phyloP scores from a whole-genome alignment of 2,888 invertebrate genomes.

The Perizoma flavofasciatum region DNA sequence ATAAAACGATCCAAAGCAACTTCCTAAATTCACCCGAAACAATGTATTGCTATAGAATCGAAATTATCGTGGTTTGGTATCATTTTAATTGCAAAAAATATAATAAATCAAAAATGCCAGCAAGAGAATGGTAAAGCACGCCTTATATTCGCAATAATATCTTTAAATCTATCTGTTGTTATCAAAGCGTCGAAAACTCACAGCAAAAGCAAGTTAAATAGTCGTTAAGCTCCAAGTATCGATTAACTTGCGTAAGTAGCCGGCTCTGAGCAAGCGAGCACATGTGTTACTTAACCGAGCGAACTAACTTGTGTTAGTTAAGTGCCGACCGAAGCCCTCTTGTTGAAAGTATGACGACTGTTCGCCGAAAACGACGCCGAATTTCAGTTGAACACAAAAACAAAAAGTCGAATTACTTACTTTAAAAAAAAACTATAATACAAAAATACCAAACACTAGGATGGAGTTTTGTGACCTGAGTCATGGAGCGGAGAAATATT shows the following conservation, averaged over 20 bases:
- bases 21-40: no score
- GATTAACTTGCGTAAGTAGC: conserved; percentile 31
- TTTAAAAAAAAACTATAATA: neutral
- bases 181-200: neutral
- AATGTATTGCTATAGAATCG: no score
- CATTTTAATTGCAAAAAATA: no score
- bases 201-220: conserved; percentile 14
- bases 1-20: neutral
- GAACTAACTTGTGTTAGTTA: conserved; percentile 16
- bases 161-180: neutral
- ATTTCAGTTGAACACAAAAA: neutral
- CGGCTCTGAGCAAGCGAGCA: conserved; percentile 23
- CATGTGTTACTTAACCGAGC: conserved; percentile 33
- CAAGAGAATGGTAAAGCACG: no score
- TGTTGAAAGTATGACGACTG: neutral
- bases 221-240: conserved; percentile 26
- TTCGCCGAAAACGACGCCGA: neutral
- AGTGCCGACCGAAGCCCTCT: conserved; percentile 3
- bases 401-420: neutral
- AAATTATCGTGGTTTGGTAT: no score
- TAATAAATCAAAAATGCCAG: no score
- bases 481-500: no score
- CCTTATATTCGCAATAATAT: no score
- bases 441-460: no score
- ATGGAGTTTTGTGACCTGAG: no score